Evolutionary conservation across 2,113 vertebrate species (phyloP).

Genomic region (Podocnemis expansa): DNA sequence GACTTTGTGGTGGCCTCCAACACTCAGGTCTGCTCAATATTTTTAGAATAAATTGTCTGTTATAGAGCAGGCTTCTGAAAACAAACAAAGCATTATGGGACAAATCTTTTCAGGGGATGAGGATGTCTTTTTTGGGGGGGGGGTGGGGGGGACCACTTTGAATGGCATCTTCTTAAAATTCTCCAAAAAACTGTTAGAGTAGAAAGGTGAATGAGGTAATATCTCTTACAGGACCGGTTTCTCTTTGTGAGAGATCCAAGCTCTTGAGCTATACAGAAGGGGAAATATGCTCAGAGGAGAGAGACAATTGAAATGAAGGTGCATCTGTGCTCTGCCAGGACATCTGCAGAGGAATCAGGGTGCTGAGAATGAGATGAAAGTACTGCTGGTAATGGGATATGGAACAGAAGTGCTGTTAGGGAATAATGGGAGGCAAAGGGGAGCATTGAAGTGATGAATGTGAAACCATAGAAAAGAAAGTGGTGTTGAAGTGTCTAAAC

Average conservation of each 20-base stretch:
- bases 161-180: not conserved
- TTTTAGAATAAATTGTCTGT: not conserved
- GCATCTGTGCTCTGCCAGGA: not conserved
- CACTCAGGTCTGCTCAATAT: not conserved
- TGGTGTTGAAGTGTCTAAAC: not conserved
- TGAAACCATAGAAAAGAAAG: not conserved
- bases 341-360: not conserved
- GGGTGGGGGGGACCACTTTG: not conserved
- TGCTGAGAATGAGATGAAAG: not conserved
- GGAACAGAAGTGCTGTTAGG: not conserved
- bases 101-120: not conserved
- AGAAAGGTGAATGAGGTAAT: too few species aligned
- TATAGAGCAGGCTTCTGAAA: not conserved
- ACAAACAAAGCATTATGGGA: not conserved
- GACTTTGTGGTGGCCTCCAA: not conserved
- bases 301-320: not conserved
- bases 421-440: not conserved
- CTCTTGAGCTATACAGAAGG: not conserved
- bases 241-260: too few species aligned
- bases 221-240: too few species aligned
- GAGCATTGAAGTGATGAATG: not conserved
- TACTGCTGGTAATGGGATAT: not conserved
- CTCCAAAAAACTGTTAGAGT: not conserved
- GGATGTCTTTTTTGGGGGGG: not conserved
- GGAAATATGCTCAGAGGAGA: not conserved